Evolutionary conservation across 2,797 vertebrate species (phyloP), one percentile per base, ranked within the genome.

Genomic region (Pempheris klunzingeri): DNA sequence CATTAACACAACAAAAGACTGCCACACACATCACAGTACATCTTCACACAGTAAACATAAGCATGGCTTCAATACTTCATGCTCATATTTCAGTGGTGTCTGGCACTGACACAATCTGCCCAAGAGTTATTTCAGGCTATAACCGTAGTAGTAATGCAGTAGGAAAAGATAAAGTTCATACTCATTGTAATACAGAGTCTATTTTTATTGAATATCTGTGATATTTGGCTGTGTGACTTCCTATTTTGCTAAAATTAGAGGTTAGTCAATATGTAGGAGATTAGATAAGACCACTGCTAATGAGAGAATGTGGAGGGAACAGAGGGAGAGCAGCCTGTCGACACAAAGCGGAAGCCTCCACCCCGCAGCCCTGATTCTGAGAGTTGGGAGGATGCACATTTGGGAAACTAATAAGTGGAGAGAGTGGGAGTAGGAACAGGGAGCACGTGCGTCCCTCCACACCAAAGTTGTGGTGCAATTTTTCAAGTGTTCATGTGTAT

Each of bases 1-100:
- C 71, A 84, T 90, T 84, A 74, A 75, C 53, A 26, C 71, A 71
- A 71, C 70, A 85, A 77, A 81, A 87, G 70, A 30, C 54, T 47
- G 39, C 54, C 28, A 32, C 69, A 11, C 54, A 41, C 66, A 82
- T 74, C 59, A 52, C 2, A 8, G 28, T 24, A 10, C 55, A 83
- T 63, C 58, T 75, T 77, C 47, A 81, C 78, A 78, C 26, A 38
- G 54, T 70, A 74, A n/a, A 70, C 54, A 17, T 3, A 17, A 57
- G 13, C 6, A 17, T 24, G 28, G 46, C 52, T 66, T 60, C 12
- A 50, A 59, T 22, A 34, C 26, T 26, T 47, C 3, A 36, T 28
- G 47, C 69, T 71, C 24, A 61, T 39, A 49, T 49, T 62, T 70
- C 49, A 47, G 20, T 38, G 50, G 5, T 38, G 28, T 70, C 28